Base-by-base conservation (phyloP, 2,888 invertebrate species). In the Lasiommata megera region DNA sequence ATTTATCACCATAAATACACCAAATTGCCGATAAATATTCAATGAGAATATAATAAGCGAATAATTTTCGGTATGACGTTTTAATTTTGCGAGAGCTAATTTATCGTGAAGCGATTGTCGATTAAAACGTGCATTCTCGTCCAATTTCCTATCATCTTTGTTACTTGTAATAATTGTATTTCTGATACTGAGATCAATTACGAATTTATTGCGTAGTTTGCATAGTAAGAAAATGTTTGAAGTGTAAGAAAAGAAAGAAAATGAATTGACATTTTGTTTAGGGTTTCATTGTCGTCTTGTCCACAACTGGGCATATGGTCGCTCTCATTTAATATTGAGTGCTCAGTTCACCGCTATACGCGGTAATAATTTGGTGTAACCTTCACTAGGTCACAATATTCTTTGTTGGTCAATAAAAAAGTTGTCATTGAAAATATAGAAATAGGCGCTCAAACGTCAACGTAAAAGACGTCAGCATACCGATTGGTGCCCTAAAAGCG, bases 401-500 rank as follows among this genome's bases (percentile, higher is more conserved):
- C n/a, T n/a, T n/a, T n/a, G n/a, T n/a, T n/a, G n/a, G n/a, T n/a
- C n/a, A n/a, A n/a, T n/a, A n/a, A n/a, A n/a, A n/a, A n/a, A n/a
- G n/a, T 23, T 23, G 5, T 23, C 5, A 23, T 23, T 23, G 5
- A 23, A 23, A 23, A 23, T 23, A 3, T 3, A 23, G 5, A 23
- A 3, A 23, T 23, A 23, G 23, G 23, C 5, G 23, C 5, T 3
- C 23, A 23, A 23, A 23, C 5, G 23, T 5, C 23, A 23, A 23
- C 23, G 23, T 23, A 23, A 23, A 23, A 5, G 44, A 37, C 40
- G 38, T 50, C 43, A 54, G 43, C 44, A 40, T 46, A 70, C 70
- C 74, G 73, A 68, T 67, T 64, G 58, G 57, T 54, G 59, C 62
- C 68, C 73, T 61, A 66, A 72, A 75, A 76, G 70, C 70, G 71